A percentile compares a stretch with the other conserved stretches of the same genome.
Conservation (phyloP, 2,113 vertebrate genomes). For the Dryoscopus gambensis region DNA sequence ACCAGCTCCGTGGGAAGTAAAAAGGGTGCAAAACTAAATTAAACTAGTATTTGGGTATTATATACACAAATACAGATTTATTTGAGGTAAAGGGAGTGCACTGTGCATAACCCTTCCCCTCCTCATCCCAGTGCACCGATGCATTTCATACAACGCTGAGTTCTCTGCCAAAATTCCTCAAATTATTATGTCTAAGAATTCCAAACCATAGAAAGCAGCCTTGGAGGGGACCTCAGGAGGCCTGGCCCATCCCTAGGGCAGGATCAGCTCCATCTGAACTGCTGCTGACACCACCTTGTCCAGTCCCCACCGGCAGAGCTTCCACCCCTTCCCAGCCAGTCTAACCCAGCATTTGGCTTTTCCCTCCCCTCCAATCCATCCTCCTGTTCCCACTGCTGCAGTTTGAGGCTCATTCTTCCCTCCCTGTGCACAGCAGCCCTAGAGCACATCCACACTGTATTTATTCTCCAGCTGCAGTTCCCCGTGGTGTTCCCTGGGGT, state of each 20-base stretch:
- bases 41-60: not conserved
- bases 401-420: not conserved
- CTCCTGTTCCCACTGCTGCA: not conserved
- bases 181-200: not conserved
- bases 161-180: conserved; percentile 21
- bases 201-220: not conserved
- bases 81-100: not conserved
- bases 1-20: not conserved
- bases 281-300: not conserved
- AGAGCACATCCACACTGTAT: not conserved
- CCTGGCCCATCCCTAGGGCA: not conserved
- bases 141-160: not conserved
- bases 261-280: not conserved
- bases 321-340: not conserved
- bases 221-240: not conserved
- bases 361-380: not conserved
- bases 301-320: not conserved
- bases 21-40: not conserved
- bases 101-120: not conserved
- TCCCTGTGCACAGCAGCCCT: not conserved
- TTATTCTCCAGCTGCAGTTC: not conserved
- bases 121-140: not conserved
- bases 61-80: not conserved
- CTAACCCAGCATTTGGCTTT: not conserved
- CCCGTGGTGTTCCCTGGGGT: not conserved